Conservation (phyloP, 2,888 invertebrate species). For the Eilema sororculum region DNA sequence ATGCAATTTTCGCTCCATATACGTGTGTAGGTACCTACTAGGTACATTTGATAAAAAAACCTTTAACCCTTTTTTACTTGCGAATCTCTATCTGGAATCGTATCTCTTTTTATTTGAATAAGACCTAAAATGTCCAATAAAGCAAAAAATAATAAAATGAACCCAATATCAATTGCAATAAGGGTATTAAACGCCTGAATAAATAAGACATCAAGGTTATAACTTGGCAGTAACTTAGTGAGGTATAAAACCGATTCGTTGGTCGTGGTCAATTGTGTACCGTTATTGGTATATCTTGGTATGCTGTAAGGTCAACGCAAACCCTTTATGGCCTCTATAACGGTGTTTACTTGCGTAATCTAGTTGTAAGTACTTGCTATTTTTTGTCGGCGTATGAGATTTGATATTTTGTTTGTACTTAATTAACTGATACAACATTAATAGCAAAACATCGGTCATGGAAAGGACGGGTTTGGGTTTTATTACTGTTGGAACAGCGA, state of each 20-base stretch:
- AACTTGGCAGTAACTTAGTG: not conserved
- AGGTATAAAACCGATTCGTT: conserved; percentile 25
- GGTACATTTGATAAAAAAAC: not conserved
- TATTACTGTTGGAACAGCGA: too few relatives aligned
- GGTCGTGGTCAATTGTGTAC: conserved; percentile 51
- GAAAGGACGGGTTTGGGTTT: not conserved
- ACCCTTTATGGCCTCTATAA: conserved; percentile 62
- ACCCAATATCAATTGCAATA: not conserved
- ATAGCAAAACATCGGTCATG: not conserved
- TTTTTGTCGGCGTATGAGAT: conserved; percentile 25
- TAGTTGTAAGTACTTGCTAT: conserved; percentile 35
- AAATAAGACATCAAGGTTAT: conserved; percentile 10
- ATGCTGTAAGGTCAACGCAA: conserved; percentile 58
- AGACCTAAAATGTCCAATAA: not conserved
- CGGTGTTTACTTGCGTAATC: conserved; percentile 52
- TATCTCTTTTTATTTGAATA: too few relatives aligned
- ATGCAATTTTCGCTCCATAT: not conserved
- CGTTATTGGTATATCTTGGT: conserved; percentile 52
- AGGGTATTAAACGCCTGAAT: not conserved
- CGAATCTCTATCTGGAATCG: too few relatives aligned
- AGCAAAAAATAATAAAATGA: too few relatives aligned
- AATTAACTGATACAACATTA: not conserved
- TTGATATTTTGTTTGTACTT: not conserved
- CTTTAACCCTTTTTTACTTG: not conserved
- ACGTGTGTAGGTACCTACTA: not conserved